Conservation (phyloP, 1,140 invertebrate species). For the Proales similis region DNA sequence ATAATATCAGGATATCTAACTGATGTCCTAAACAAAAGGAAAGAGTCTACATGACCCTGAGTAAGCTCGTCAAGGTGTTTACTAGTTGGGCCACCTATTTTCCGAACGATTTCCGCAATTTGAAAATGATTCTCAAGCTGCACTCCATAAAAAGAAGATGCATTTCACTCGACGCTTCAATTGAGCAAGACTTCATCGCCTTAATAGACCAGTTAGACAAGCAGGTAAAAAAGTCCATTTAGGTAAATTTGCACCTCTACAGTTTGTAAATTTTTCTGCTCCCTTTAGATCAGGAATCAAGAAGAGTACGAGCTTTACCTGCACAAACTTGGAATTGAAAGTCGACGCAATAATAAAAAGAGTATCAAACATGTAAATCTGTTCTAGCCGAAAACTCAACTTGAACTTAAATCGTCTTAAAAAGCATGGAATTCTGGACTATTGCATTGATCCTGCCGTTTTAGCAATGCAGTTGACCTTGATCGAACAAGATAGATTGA, state of each 20-base stretch:
- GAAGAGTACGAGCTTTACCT: too few species aligned
- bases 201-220: constrained; percentile 1
- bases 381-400: background rate
- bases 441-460: background rate
- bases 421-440: constrained; percentile 6
- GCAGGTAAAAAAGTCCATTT: constrained; percentile 6
- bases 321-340: too few species aligned
- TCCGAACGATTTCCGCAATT: constrained; percentile 32
- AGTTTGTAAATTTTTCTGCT: too few species aligned
- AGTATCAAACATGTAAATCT: too few species aligned
- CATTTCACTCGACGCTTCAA: background rate
- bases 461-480: constrained; percentile 9
- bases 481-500: constrained; percentile 19
- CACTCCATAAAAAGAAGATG: background rate
- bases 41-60: background rate
- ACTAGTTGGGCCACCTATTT: constrained; percentile 11
- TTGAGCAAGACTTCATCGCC: background rate
- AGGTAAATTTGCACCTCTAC: too few species aligned
- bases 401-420: background rate
- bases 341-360: too few species aligned
- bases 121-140: background rate
- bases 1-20: background rate
- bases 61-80: constrained; percentile 4
- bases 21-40: constrained; percentile 5
- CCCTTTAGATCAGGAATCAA: too few species aligned